Percentiles rank a stretch among this genome's conserved stretches.
Conservation (phyloP, 2,113 vertebrate genomes). For the Aspiorhynchus laticeps region DNA sequence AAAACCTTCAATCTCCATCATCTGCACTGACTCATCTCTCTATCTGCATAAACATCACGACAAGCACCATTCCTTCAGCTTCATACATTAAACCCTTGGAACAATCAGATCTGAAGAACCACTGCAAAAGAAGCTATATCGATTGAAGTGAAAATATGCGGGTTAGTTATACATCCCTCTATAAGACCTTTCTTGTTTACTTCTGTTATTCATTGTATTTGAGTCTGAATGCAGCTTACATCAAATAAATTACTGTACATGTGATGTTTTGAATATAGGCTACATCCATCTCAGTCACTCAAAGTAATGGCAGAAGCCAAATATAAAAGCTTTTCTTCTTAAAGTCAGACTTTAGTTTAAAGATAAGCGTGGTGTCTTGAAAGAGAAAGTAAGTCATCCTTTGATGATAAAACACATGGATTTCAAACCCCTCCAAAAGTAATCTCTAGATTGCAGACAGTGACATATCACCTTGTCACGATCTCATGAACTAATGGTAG, state of each 20-base stretch:
- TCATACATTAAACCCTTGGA: not conserved
- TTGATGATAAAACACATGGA: constrained; percentile 56
- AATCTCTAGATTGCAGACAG: constrained; percentile 52
- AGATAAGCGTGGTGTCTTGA: constrained; percentile 48
- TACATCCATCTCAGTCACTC: not conserved
- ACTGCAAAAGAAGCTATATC: not conserved
- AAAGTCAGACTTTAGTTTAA: constrained; percentile 4
- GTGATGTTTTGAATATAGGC: not conserved
- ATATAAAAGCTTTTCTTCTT: constrained; percentile 32
- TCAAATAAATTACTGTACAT: not conserved
- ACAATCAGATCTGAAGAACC: not conserved
- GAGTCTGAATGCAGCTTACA: not conserved
- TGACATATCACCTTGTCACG: constrained; percentile 53
- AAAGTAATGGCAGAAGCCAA: not conserved
- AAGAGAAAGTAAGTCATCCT: constrained; percentile 51
- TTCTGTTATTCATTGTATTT: not conserved
- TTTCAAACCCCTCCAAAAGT: constrained; percentile 43
- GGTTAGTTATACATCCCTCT: not conserved
- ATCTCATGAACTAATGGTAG: constrained; percentile 49
- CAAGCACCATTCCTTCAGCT: not conserved
- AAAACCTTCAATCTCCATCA: constrained; percentile 57
- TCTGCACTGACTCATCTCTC: constrained; percentile 52
- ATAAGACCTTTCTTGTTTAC: not conserved
- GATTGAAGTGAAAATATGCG: not conserved
- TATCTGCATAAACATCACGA: not conserved